Evolutionary conservation across 2,113 vertebrate genomes (phyloP).

Genomic region (Heteronetta atricapilla): DNA sequence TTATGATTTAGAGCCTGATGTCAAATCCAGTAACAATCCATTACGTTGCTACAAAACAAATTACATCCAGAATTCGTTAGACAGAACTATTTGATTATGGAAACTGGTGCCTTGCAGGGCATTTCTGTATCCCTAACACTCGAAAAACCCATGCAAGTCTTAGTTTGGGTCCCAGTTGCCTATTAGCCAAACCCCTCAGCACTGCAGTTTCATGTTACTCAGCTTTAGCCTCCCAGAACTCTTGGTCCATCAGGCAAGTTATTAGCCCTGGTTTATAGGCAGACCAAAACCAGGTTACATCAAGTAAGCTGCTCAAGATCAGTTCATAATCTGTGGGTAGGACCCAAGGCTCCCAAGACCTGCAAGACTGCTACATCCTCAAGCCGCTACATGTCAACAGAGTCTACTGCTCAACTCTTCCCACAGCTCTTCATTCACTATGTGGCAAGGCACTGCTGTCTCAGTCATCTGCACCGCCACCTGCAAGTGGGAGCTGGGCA

Average conservation of each 20-base stretch:
- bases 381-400: neutral
- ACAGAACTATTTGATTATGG: neutral
- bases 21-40: constrained; percentile 32
- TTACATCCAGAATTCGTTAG: neutral
- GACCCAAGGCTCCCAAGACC: neutral
- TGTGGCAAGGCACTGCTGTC: neutral
- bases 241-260: neutral
- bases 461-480: neutral
- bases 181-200: neutral
- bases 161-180: neutral
- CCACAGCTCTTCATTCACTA: neutral
- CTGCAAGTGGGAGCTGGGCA: neutral
- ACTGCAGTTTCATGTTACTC: neutral
- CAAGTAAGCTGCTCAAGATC: neutral
- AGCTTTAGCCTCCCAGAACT: neutral
- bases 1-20: neutral
- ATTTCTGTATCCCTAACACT: neutral
- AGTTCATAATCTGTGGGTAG: neutral
- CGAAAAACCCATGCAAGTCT: neutral
- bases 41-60: neutral
- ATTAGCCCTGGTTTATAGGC: neutral
- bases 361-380: neutral
- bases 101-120: neutral
- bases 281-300: neutral
- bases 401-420: neutral